Conservation (phyloP, 2,113 vertebrate genomes). For the Rhynchomys soricoides region DNA sequence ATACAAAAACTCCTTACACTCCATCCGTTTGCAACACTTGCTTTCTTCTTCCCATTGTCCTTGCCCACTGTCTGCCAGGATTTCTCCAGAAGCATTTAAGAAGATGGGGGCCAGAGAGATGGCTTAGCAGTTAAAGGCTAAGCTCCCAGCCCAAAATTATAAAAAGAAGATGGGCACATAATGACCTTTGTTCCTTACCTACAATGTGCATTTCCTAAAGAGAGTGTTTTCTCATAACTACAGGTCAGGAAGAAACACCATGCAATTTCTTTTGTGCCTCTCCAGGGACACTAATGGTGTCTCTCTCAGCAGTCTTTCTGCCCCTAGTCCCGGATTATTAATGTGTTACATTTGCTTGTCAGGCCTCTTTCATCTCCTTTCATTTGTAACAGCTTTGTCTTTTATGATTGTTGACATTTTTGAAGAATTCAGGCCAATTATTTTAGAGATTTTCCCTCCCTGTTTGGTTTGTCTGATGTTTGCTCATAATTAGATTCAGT, state of each 20-base stretch:
- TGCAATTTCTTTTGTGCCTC: not conserved
- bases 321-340: not conserved
- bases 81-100: not conserved
- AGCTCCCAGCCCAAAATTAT: not conserved
- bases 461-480: constrained; percentile 1
- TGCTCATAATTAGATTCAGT: constrained; percentile 31
- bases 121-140: not conserved
- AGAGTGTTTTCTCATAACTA: not conserved
- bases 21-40: not conserved
- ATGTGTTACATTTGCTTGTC: not conserved
- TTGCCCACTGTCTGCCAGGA: not conserved
- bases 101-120: not conserved
- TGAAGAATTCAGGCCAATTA: constrained; percentile 34
- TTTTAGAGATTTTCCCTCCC: constrained; percentile 29
- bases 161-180: not conserved
- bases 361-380: constrained; percentile 19
- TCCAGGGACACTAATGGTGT: not conserved
- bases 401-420: constrained; percentile 34
- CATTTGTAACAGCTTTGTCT: constrained; percentile 8
- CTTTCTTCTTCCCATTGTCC: not conserved
- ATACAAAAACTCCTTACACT: not conserved
- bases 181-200: not conserved
- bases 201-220: not conserved
- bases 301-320: no score
- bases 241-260: not conserved